A percentile compares a stretch with the other conserved stretches of the same genome.
Conservation (phyloP, 2,797 vertebrate genomes). For the Myotis daubentonii region DNA sequence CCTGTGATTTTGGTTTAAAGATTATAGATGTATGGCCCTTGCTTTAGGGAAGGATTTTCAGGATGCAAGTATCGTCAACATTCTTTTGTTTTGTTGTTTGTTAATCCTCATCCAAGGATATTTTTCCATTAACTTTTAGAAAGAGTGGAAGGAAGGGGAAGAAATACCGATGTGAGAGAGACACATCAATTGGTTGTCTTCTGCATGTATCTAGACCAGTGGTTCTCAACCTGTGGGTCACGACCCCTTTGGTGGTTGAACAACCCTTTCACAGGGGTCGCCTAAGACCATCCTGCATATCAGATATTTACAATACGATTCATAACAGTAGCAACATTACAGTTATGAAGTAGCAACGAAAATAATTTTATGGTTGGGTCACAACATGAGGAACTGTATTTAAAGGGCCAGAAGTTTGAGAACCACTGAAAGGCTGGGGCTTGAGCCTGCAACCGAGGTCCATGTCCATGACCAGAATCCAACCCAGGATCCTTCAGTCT, state of each 20-base stretch:
- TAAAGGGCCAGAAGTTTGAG: too few relatives aligned
- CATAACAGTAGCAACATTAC: too few relatives aligned
- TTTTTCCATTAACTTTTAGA: background rate
- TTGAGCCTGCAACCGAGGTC: background rate
- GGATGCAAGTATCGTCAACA: background rate
- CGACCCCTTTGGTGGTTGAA: too few relatives aligned
- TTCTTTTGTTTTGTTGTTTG: background rate
- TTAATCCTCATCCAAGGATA: background rate
- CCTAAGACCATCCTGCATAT: too few relatives aligned
- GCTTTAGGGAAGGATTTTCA: background rate
- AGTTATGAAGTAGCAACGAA: too few relatives aligned
- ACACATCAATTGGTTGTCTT: background rate
- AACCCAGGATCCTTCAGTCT: background rate
- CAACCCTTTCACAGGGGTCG: too few relatives aligned
- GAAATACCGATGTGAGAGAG: background rate
- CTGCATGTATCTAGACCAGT: background rate
- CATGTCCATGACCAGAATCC: background rate
- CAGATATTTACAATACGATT: too few relatives aligned
- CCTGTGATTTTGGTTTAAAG: background rate
- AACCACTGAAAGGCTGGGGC: background rate
- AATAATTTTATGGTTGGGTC: too few relatives aligned
- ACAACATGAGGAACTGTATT: too few relatives aligned
- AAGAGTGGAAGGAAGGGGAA: background rate
- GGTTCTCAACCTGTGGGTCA: too few relatives aligned
- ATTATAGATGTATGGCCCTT: background rate